A percentile compares a stretch with the other conserved stretches of the same genome.
These are phyloP conservation scores for Sorex fumeus DNA, from an alignment of 2,113 vertebrate species.

Conservation along the genomic window DNA sequence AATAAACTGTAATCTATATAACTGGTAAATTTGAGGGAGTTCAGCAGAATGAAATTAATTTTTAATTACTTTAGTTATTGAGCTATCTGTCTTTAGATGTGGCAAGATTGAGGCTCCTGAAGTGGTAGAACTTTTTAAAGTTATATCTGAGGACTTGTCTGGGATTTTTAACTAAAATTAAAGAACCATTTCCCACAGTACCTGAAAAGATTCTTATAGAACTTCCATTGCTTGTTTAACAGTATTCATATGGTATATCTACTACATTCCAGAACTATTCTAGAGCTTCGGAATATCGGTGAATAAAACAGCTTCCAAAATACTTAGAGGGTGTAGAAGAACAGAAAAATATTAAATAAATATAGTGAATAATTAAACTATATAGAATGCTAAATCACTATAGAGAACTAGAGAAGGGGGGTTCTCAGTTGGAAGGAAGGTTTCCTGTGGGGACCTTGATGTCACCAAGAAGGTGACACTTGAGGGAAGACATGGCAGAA, in stretches of 20 bases:
- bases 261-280: not conserved
- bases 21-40: not conserved
- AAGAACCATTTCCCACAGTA: not conserved
- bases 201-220: slow-evolving; percentile 6
- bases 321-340: not conserved
- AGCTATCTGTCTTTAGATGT: not conserved
- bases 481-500: not conserved
- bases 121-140: not conserved
- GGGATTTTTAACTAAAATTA: not conserved
- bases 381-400: not conserved
- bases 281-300: not conserved
- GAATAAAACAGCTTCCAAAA: slow-evolving; percentile 1
- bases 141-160: not conserved
- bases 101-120: not conserved
- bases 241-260: not conserved
- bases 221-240: not conserved
- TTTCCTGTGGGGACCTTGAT: not conserved
- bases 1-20: slow-evolving; percentile 30
- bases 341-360: too few relatives aligned
- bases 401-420: not conserved
- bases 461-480: not conserved
- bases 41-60: slow-evolving; percentile 28
- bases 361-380: not conserved
- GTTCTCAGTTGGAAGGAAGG: not conserved
- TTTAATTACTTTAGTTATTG: slow-evolving; percentile 55